Evolutionary conservation across 1,140 invertebrate genomes (phyloP).

Genomic region (Diploscapter pachys): DNA sequence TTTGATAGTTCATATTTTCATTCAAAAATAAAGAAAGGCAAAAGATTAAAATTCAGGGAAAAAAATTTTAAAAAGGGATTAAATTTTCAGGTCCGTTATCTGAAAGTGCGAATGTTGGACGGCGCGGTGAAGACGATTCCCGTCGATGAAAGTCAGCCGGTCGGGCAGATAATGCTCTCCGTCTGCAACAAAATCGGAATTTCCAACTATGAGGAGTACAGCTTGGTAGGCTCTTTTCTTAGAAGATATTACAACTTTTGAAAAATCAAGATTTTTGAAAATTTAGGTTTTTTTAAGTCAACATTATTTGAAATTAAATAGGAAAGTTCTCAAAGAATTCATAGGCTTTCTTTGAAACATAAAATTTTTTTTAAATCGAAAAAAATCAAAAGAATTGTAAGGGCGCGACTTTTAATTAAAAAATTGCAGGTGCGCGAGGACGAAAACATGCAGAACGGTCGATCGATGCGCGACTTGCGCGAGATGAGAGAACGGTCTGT

Average conservation of each 20-base stretch:
- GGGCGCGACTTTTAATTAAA: neutral
- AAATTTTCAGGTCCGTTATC: constrained; percentile 68
- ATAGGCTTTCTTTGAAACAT: too few species aligned
- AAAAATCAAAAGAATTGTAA: too few species aligned
- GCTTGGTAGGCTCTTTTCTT: constrained; percentile 68
- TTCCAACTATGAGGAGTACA: constrained; percentile 98
- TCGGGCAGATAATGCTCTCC: constrained; percentile 94
- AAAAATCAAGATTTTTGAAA: constrained; percentile 62
- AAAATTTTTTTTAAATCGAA: too few species aligned
- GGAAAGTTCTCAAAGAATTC: too few species aligned
- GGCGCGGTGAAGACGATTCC: constrained; percentile 91
- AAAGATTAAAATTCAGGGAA: too few species aligned
- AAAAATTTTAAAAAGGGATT: too few species aligned
- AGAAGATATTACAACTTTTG: neutral
- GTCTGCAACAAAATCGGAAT: constrained; percentile 98
- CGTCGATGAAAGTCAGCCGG: constrained; percentile 95
- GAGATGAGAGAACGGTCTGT: constrained; percentile 7
- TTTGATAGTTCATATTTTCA: too few species aligned
- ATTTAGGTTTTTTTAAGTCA: too few species aligned
- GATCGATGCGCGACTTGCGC: constrained; percentile 9
- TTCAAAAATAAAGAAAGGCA: too few species aligned
- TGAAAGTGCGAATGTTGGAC: constrained; percentile 92
- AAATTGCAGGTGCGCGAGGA: constrained; percentile 27
- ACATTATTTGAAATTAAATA: too few species aligned
- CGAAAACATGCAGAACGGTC: constrained; percentile 17